Conservation (phyloP, 2,888 invertebrate genomes). For the Leptinotarsa tumamoca region DNA sequence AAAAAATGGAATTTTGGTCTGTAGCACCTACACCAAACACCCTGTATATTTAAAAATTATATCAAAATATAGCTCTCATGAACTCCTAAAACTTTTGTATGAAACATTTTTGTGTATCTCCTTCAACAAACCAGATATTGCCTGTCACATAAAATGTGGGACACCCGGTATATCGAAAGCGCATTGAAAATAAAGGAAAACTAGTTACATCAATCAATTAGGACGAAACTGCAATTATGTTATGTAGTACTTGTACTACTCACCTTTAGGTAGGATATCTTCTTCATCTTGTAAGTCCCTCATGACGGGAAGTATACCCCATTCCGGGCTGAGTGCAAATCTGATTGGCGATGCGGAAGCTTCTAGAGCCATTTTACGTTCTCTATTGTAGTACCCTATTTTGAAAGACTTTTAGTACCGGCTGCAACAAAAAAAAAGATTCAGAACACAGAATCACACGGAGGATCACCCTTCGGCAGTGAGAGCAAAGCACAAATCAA, state of each 20-base stretch:
- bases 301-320: conserved; percentile 49
- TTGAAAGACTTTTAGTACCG: conserved; percentile 48
- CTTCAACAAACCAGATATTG: no score
- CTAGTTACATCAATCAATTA: no score
- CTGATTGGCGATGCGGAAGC: conserved; percentile 59
- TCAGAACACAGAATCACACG: neutral
- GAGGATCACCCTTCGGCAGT: neutral
- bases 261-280: conserved; percentile 61
- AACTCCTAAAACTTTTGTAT: no score
- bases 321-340: conserved; percentile 56
- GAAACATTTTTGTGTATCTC: no score
- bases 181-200: no score
- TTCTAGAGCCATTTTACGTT: conserved; percentile 59
- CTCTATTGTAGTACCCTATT: conserved; percentile 60
- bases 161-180: no score
- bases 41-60: no score
- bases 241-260: neutral
- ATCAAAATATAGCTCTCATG: no score
- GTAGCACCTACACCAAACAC: no score
- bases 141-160: no score
- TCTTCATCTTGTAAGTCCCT: conserved; percentile 45
- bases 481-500: neutral
- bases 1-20: no score
- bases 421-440: conserved; percentile 41
- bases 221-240: no score